phyloP scores from a whole-genome alignment of 2,888 invertebrate genomes.

The Dicyrtoma fusca region DNA sequence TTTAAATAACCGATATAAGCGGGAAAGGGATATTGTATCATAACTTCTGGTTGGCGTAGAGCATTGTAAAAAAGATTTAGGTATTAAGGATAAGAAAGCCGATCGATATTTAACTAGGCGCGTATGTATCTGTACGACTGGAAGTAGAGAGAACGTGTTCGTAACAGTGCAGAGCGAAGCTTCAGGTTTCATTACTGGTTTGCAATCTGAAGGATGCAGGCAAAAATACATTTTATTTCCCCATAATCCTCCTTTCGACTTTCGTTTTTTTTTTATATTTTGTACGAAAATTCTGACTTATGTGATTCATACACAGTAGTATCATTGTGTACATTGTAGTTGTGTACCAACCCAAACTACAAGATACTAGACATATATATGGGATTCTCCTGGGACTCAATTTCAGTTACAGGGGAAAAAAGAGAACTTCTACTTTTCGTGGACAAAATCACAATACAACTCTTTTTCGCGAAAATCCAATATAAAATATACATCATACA shows the following conservation, averaged over 20 bases:
- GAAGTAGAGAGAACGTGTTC: conserved; percentile 6
- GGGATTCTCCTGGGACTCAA: conserved; percentile 11
- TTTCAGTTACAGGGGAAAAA: neutral
- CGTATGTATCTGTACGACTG: neutral
- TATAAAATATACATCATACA: no score
- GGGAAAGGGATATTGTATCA: no score
- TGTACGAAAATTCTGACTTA: no score
- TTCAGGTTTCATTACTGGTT: conserved; percentile 27
- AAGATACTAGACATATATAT: neutral
- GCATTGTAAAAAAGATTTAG: no score
- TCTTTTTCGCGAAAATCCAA: neutral
- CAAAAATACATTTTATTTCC: conserved; percentile 11
- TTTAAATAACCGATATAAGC: no score
- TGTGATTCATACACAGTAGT: no score
- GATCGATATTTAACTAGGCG: conserved; percentile 3
- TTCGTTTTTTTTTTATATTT: neutral
- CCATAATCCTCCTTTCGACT: conserved; percentile 26
- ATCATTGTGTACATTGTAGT: no score
- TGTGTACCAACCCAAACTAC: no score
- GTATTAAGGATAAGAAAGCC: neutral
- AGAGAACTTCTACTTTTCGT: neutral
- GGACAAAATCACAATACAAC: conserved; percentile 18
- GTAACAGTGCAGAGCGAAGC: neutral
- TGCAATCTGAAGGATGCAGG: conserved; percentile 21
- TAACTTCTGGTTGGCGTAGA: no score